Evolutionary conservation across 2,888 invertebrate species (phyloP), one percentile per base, ranked within the genome.

Genomic region (Mystacides longicornis): DNA sequence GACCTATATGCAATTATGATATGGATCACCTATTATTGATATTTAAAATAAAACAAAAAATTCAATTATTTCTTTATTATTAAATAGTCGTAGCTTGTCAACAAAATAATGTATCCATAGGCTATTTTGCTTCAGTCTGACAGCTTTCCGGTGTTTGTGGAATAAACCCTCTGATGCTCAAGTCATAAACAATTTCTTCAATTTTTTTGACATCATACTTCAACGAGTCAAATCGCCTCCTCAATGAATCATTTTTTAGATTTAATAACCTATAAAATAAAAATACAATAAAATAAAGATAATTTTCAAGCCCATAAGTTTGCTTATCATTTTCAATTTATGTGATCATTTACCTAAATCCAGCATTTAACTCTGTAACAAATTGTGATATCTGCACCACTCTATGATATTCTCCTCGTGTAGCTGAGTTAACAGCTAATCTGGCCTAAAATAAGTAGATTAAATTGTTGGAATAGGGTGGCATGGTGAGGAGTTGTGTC

Each of bases 181-280:
- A 78, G 67, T 93, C 93, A 65, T 93, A 93, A 1, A 90, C 91
- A 0, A 93, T 88, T 69, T 93, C 92, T 67, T 95, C 95, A 16
- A 94, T 90, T 70, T 94, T 95, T 71, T 94, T 94, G 20, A 94
- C 86, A 67, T 94, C 93, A 67, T 95, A 95, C 62, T 94, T 89
- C 2, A 95, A 74, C 0, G 83, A 86, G 72, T 95, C 94, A 65
- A 88, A 94, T 14, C 89, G 79, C 67, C 93, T 93, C 51, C 94
- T 79, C 2, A 95, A 73, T 4, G 83, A 81, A 67, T 94, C 94
- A 70, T 95, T 96, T 71, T 95, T 95, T 50, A 95, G 75, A 68
- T 93, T 95, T 14, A 96, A 70, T 55, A 94, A 73, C 58, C 77
- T 77, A 68, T 22, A 51, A 56, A 19, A 50, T 55, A 5, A 47